These are phyloP conservation scores for Karalla daura DNA, from an alignment of 2,797 vertebrate species.

Conservation along the genomic window DNA sequence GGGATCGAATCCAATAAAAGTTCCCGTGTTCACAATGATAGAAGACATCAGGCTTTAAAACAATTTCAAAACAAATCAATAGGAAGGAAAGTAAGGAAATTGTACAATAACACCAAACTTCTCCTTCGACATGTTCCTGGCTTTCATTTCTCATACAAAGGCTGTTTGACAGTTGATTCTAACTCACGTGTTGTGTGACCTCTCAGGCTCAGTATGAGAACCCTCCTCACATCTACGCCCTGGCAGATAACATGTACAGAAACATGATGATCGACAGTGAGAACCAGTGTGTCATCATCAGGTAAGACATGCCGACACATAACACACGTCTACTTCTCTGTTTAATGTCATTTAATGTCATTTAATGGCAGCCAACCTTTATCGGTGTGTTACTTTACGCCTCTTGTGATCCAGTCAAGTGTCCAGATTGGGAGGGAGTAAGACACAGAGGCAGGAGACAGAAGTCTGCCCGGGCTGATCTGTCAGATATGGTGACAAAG, in stretches of 20 bases:
- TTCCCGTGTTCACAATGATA: neutral
- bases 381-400: neutral
- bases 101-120: neutral
- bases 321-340: neutral
- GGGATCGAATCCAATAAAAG: neutral
- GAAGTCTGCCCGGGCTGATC: constrained; percentile 37
- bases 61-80: too few relatives aligned
- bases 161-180: neutral
- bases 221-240: constrained; percentile 97
- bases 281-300: constrained; percentile 99
- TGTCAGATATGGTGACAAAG: constrained; percentile 18
- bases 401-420: neutral
- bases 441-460: constrained; percentile 25
- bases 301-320: constrained; percentile 79
- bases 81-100: neutral
- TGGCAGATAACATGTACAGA: constrained; percentile 98
- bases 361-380: neutral
- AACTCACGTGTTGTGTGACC: constrained; percentile 1
- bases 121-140: neutral
- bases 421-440: neutral
- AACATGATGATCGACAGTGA: constrained; percentile 99
- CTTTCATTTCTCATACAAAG: neutral
- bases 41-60: too few relatives aligned
- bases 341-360: neutral
- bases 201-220: constrained; percentile 97